Conservation (phyloP, 2,113 vertebrate species). For the Polyodon spathula region DNA sequence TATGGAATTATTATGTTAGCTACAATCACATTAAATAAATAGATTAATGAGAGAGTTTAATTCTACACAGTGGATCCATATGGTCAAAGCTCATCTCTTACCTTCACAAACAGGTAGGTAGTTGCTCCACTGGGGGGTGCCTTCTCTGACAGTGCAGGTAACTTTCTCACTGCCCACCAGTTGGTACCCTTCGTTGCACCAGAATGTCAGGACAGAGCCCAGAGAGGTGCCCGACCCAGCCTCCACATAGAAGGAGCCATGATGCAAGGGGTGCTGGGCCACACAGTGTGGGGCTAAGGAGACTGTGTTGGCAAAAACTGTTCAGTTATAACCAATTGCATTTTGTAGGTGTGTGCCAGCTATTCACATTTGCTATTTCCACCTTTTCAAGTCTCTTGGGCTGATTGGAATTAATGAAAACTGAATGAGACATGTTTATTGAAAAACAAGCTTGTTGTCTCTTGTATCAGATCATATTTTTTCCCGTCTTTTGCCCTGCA, state of each 20-base stretch:
- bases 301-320: neutral
- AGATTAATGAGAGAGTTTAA: neutral
- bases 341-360: too few relatives aligned
- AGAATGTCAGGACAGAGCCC: constrained; percentile 51
- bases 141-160: constrained; percentile 36
- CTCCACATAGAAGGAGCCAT: constrained; percentile 56
- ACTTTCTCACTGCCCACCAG: constrained; percentile 57
- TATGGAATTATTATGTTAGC: too few relatives aligned
- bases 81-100: constrained; percentile 11
- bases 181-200: constrained; percentile 62
- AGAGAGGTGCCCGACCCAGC: constrained; percentile 41
- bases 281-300: constrained; percentile 43
- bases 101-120: constrained; percentile 56
- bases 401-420: too few relatives aligned
- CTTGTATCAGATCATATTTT: too few relatives aligned
- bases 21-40: neutral
- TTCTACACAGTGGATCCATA: neutral
- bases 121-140: constrained; percentile 53
- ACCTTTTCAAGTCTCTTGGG: too few relatives aligned
- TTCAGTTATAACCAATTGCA: too few relatives aligned
- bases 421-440: too few relatives aligned
- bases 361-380: too few relatives aligned
- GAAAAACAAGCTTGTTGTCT: too few relatives aligned
- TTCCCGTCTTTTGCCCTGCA: too few relatives aligned
- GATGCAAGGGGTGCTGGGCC: constrained; percentile 43